Evolutionary conservation across 2,888 invertebrate species (phyloP).

Genomic region (Stenotaenia linearis): DNA sequence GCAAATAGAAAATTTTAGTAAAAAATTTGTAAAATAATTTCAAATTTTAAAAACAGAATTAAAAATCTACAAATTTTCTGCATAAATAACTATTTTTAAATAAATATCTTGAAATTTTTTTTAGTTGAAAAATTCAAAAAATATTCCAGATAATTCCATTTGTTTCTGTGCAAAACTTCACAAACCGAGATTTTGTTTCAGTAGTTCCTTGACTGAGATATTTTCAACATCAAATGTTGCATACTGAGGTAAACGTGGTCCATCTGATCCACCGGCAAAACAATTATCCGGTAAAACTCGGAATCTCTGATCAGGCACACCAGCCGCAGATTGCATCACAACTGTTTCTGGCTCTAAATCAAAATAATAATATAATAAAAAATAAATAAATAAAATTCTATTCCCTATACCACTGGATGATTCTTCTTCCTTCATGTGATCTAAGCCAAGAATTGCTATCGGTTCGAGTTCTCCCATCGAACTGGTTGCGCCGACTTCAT

Average conservation of each 20-base stretch:
- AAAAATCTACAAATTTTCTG: too few species aligned
- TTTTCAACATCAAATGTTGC: background rate
- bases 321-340: background rate
- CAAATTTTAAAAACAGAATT: too few species aligned
- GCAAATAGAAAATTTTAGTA: too few species aligned
- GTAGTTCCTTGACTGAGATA: background rate
- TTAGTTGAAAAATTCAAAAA: background rate
- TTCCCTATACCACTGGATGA: background rate
- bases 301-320: background rate
- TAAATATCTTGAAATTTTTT: too few species aligned
- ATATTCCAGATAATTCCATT: too few species aligned
- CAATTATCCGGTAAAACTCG: background rate
- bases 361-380: background rate
- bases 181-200: background rate
- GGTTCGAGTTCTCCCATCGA: background rate
- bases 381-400: background rate
- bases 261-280: background rate
- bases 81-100: too few species aligned
- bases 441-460: background rate
- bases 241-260: background rate
- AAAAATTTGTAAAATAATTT: too few species aligned
- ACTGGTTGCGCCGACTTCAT: background rate
- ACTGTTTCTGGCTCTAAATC: background rate
- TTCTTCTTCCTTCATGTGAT: background rate
- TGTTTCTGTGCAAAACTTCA: too few species aligned